These are phyloP conservation scores for Erythrolamprus reginae DNA, from an alignment of 2,113 vertebrate species.

Conservation along the genomic window DNA sequence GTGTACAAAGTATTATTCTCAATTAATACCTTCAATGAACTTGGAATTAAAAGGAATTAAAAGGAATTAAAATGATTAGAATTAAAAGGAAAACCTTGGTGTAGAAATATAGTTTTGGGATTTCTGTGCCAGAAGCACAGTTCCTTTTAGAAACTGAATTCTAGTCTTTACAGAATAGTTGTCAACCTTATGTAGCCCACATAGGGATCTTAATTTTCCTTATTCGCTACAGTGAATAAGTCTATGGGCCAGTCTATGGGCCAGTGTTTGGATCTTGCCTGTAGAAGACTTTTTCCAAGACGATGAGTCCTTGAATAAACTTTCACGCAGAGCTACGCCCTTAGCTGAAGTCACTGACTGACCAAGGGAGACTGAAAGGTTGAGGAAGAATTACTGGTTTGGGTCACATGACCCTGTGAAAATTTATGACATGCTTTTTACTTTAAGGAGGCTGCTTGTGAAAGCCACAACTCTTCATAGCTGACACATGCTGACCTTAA, in stretches of 20 bases:
- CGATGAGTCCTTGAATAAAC: background rate
- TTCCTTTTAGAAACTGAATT: background rate
- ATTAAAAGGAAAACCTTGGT: background rate
- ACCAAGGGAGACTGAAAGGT: background rate
- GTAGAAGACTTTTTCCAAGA: background rate
- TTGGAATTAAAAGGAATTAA: background rate
- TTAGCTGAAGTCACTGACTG: background rate
- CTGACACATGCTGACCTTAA: constrained; percentile 13
- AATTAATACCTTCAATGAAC: background rate
- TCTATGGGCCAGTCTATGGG: background rate
- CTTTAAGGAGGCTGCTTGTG: background rate
- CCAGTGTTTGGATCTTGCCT: background rate
- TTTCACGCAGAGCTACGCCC: background rate
- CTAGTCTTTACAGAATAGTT: background rate
- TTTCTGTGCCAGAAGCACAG: background rate
- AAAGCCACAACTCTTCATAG: background rate
- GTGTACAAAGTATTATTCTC: background rate
- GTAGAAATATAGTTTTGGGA: background rate
- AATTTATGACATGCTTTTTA: background rate
- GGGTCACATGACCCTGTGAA: background rate
- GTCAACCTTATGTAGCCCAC: background rate
- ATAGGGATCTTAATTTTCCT: background rate
- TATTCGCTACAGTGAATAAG: accelerated
- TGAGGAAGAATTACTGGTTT: background rate
- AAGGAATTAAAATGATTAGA: no score